These are phyloP conservation scores for Girardinichthys multiradiatus DNA, from an alignment of 2,113 vertebrate species.

Conservation along the genomic window DNA sequence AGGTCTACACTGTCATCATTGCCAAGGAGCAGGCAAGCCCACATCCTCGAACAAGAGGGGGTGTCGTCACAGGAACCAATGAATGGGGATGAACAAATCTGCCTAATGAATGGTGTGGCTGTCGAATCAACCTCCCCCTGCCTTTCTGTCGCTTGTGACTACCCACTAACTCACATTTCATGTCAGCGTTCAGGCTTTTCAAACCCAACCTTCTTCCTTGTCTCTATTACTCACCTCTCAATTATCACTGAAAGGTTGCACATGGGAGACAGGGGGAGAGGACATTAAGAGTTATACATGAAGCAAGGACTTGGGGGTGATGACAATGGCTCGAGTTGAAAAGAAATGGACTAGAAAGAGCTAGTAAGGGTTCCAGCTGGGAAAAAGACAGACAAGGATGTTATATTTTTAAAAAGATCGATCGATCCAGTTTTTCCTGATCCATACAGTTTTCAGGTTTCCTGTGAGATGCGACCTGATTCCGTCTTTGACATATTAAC, in stretches of 20 bases:
- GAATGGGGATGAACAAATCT: constrained; percentile 61
- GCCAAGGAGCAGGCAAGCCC: constrained; percentile 84
- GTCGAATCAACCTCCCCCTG: constrained; percentile 41
- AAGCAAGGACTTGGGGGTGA: constrained; percentile 17
- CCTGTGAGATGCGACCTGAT: no score
- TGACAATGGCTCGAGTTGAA: constrained; percentile 29
- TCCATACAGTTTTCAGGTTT: neutral
- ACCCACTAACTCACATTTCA: constrained; percentile 63
- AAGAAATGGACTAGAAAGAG: constrained; percentile 16
- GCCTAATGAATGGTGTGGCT: constrained; percentile 57
- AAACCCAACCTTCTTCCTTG: constrained; percentile 51
- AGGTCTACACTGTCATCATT: constrained; percentile 83
- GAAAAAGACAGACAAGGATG: neutral
- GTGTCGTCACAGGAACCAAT: constrained; percentile 60
- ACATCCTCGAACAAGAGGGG: constrained; percentile 80
- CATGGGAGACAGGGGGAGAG: constrained; percentile 40
- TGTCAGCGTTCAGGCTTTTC: constrained; percentile 59
- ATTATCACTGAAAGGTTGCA: constrained; percentile 55
- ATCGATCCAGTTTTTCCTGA: neutral
- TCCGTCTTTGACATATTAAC: neutral
- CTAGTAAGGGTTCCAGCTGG: neutral
- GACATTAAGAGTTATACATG: constrained; percentile 21
- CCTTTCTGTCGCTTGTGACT: constrained; percentile 51
- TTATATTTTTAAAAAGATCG: neutral
- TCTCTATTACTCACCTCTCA: constrained; percentile 65